Percentiles rank a stretch among this genome's conserved stretches.
Conservation (phyloP, 2,888 invertebrate genomes). For the Rhaphigaster nebulosa region DNA sequence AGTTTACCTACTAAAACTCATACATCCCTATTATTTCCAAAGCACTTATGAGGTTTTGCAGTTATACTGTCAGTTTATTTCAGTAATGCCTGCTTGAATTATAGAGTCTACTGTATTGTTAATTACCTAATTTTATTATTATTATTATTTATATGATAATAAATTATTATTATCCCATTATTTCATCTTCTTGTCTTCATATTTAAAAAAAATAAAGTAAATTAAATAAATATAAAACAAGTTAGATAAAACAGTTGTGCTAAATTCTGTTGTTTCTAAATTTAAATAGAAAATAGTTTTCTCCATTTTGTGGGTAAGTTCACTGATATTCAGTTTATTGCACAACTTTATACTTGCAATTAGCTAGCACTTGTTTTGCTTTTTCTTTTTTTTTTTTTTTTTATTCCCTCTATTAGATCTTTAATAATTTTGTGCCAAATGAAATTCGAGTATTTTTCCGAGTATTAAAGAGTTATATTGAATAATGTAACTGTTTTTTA, state of each 20-base stretch:
- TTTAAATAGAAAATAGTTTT: slow-evolving; percentile 36
- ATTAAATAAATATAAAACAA: too few relatives aligned
- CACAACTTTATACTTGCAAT: neutral
- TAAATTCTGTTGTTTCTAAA: neutral
- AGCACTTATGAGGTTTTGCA: too few relatives aligned
- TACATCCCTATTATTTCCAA: too few relatives aligned
- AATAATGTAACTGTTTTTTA: neutral
- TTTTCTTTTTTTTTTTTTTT: neutral
- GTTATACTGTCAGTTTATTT: too few relatives aligned
- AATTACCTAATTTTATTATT: too few relatives aligned
- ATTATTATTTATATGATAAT: too few relatives aligned
- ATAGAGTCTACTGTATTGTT: neutral
- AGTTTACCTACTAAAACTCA: too few relatives aligned
- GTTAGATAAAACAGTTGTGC: neutral
- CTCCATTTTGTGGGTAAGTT: slow-evolving; percentile 33
- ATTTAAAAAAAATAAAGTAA: neutral
- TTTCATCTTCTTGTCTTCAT: neutral
- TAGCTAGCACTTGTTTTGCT: neutral
- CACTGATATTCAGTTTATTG: neutral
- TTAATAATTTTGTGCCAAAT: neutral
- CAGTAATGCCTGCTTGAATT: too few relatives aligned
- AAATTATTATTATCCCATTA: neutral
- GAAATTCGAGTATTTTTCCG: neutral
- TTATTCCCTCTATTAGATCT: neutral
- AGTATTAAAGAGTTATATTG: neutral